Conservation (phyloP, 2,888 invertebrate genomes). For the Oxycera nigricornis region DNA sequence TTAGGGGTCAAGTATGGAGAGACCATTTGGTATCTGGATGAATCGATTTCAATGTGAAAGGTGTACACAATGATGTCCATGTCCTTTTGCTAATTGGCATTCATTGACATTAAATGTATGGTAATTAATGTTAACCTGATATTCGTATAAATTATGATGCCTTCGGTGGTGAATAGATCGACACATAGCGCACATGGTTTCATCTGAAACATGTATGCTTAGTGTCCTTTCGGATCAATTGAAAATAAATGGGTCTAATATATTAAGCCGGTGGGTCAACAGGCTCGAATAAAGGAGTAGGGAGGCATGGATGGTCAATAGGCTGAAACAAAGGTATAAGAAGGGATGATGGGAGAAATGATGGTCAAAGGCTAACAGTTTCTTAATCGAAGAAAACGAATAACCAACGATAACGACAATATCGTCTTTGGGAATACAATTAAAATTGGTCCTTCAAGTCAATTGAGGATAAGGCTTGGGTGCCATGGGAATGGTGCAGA, state of each 20-base stretch:
- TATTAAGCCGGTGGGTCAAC: neutral
- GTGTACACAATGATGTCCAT: constrained; percentile 23
- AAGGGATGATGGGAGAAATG: neutral
- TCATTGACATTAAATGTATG: constrained; percentile 40
- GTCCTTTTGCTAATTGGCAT: constrained; percentile 38
- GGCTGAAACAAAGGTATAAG: neutral
- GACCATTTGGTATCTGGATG: neutral
- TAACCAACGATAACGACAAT: neutral
- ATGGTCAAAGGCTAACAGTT: neutral
- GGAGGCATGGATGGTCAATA: neutral
- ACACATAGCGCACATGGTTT: neutral
- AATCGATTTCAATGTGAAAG: constrained; percentile 20
- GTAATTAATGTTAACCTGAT: constrained; percentile 38
- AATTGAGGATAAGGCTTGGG: neutral
- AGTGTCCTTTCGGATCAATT: neutral
- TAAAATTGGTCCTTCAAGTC: neutral
- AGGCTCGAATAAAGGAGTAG: neutral
- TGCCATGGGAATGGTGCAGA: no score
- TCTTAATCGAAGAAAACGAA: constrained; percentile 23
- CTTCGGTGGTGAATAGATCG: neutral
- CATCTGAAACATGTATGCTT: neutral
- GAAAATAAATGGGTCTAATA: neutral
- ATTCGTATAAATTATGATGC: constrained; percentile 31
- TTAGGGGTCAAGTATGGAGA: neutral
- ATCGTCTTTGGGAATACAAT: constrained; percentile 14